A percentile compares a stretch with the other conserved stretches of the same genome.
These are phyloP conservation scores for Thereva nobilitata DNA, from an alignment of 2,888 invertebrate genomes.

Conservation along the genomic window DNA sequence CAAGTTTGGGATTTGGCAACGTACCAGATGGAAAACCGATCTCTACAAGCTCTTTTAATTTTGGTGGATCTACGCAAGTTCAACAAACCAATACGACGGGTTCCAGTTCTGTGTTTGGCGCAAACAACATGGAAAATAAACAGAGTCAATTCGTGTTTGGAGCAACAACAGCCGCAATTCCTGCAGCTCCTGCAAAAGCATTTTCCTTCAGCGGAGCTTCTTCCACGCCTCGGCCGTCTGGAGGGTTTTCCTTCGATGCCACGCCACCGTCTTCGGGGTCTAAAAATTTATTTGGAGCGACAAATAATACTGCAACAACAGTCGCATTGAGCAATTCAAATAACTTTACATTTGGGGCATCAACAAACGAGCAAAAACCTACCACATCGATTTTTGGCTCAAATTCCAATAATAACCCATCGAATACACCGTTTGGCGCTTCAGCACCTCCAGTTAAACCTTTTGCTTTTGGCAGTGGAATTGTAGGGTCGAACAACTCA, in stretches of 20 bases:
- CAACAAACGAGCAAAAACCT: not conserved
- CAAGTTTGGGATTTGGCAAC: not conserved
- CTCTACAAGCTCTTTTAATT: slow-evolving; percentile 2
- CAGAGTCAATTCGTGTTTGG: not conserved
- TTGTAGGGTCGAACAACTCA: not conserved
- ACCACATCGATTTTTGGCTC: not conserved
- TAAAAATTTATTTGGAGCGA: slow-evolving; percentile 10
- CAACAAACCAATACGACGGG: not conserved
- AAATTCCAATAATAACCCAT: not conserved
- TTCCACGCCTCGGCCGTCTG: not conserved
- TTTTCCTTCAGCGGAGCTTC: not conserved
- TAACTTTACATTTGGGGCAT: not conserved
- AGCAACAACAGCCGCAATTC: not conserved
- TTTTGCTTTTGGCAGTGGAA: slow-evolving; percentile 10
- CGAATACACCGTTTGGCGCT: not conserved
- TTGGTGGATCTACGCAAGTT: not conserved
- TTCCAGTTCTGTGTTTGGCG: not conserved
- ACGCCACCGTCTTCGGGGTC: not conserved
- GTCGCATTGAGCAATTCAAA: not conserved
- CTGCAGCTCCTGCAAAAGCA: not conserved
- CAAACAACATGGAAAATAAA: not conserved
- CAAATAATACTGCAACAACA: not conserved
- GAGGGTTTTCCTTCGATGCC: not conserved
- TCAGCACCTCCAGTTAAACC: not conserved
- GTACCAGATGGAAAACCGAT: not conserved